Evolutionary conservation across 2,113 vertebrate species (phyloP).

Genomic region (Acrocephalus kingi): DNA sequence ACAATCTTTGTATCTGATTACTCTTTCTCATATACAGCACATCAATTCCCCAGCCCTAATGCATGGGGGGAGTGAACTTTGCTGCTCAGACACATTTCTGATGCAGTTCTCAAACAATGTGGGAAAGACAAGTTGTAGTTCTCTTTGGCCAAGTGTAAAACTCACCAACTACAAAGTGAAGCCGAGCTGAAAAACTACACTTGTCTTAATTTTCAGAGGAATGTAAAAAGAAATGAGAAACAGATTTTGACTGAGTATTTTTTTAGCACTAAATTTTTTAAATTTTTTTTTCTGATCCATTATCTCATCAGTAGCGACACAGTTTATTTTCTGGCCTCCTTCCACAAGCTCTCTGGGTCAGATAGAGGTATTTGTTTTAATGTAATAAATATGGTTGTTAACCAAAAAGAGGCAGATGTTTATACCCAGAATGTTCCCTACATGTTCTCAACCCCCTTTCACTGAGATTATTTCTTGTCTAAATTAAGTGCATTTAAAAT

Average conservation of each 20-base stretch:
- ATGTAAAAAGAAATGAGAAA: conserved; percentile 14
- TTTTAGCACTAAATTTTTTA: neutral
- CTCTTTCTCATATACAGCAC: neutral
- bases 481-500: conserved; percentile 27
- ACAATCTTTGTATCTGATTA: neutral
- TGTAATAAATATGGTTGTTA: conserved; percentile 32
- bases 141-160: neutral
- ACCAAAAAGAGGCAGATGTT: conserved; percentile 21
- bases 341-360: conserved; percentile 34
- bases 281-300: neutral
- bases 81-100: neutral
- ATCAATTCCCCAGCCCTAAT: neutral
- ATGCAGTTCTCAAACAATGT: fast-evolving
- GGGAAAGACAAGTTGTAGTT: neutral
- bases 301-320: conserved; percentile 34
- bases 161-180: neutral
- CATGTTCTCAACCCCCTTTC: neutral
- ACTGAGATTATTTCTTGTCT: neutral
- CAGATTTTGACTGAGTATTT: neutral
- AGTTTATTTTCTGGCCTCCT: conserved; percentile 39
- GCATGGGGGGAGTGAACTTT: neutral
- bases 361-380: conserved; percentile 47
- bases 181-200: neutral
- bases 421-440: neutral
- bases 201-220: conserved; percentile 21